Evolutionary conservation across 1,140 invertebrate genomes (phyloP), one percentile per base, ranked within the genome.

Genomic region (Solenopsis invicta): DNA sequence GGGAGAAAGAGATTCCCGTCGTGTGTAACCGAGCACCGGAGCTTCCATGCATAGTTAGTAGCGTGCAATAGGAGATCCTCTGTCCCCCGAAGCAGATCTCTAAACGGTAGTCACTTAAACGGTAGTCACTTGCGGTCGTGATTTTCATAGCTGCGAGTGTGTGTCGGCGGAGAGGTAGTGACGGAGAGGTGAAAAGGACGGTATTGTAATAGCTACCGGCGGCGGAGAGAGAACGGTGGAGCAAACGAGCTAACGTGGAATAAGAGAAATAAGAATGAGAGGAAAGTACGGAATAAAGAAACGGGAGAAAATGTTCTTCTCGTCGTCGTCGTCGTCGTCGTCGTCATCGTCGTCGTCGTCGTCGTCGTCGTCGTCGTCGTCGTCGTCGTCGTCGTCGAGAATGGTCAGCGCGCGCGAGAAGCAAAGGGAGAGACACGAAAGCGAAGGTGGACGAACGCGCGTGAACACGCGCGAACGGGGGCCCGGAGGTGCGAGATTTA

Each of bases 401-500:
- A 64, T 21, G 77, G 24, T 48, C 41, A 52, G 9, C 29, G 16
- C 29, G 54, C 37, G 64, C 37, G 62, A 52, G 62, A 54, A 45
- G 45, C 18, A 74, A 72, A 61, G n/a, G 13, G n/a, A n/a, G n/a
- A n/a, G n/a, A n/a, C n/a, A n/a, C n/a, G n/a, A n/a, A n/a, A n/a
- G 45, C 18, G 84, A 72, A 61, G n/a, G 13, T 50, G 66, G 85
- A 54, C n/a, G n/a, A 59, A 59, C 52, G 54, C 75, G 50, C 61
- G 71, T 61, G 56, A 48, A 76, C 64, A 34, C 18, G 72, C 69
- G 29, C 8, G 34, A 74, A 62, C 54, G 21, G 41, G 29, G 8
- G 50, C 90, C 62, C 59, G 80, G 81, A 92, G 89, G 85, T 88
- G 91, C 87, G 89, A 92, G 75, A 91, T 93, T 93, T 92, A 93